A percentile compares a stretch with the other conserved stretches of the same genome.
These are phyloP conservation scores for Chloromyia formosa DNA, from an alignment of 2,888 invertebrate genomes.

Conservation along the genomic window DNA sequence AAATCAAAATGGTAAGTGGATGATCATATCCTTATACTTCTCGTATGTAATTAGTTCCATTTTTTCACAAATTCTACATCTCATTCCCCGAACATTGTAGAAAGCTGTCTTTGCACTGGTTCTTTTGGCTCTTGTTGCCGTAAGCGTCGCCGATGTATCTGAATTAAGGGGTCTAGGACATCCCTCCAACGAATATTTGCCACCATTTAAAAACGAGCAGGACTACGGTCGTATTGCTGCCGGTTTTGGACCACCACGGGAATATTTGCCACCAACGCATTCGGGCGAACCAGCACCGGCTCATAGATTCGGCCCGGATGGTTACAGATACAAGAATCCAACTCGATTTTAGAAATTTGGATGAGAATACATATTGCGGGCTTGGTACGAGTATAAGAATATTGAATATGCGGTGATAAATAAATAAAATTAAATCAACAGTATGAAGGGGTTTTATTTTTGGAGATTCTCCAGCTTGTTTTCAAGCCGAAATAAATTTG, in stretches of 20 bases:
- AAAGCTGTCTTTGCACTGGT: slow-evolving; percentile 32
- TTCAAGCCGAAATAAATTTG: too few species aligned
- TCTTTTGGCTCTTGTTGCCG: slow-evolving; percentile 6
- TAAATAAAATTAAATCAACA: too few species aligned
- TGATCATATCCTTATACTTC: neutral
- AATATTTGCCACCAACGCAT: slow-evolving; percentile 32
- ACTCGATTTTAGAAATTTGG: slow-evolving; percentile 20
- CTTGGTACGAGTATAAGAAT: too few species aligned
- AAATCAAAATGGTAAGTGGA: slow-evolving; percentile 20
- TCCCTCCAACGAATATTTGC: slow-evolving; percentile 35
- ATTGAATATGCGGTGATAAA: too few species aligned
- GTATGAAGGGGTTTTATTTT: too few species aligned
- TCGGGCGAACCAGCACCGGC: slow-evolving; percentile 30
- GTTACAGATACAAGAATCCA: slow-evolving; percentile 25
- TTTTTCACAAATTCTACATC: neutral
- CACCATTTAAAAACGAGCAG: slow-evolving; percentile 33
- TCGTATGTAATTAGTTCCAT: neutral
- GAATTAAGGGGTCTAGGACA: neutral
- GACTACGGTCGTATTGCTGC: slow-evolving; percentile 27
- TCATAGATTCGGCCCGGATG: slow-evolving; percentile 33
- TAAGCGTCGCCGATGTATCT: neutral
- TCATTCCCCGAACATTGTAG: neutral
- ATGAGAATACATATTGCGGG: too few species aligned
- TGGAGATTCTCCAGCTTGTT: too few species aligned
- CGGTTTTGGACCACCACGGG: slow-evolving; percentile 37